Percentiles rank a stretch among this genome's conserved stretches.
Conservation (phyloP, 2,113 vertebrate genomes). For the Craseonycteris thonglongyai region DNA sequence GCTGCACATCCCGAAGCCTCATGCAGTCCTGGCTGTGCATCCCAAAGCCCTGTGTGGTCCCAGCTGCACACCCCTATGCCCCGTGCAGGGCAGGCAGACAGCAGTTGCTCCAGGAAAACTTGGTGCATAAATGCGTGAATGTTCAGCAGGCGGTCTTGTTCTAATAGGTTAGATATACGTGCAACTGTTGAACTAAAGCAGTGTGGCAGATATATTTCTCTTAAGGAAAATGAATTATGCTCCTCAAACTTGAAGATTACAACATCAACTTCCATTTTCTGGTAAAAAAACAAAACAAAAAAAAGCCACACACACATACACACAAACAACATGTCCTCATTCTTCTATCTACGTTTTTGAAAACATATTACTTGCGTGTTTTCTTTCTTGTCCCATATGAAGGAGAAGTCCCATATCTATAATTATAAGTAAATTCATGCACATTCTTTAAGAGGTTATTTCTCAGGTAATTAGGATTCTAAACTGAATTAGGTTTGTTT, state of each 20-base stretch:
- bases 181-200: neutral
- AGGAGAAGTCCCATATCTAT: neutral
- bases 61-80: accelerated
- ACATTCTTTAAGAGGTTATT: neutral
- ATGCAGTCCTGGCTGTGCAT: accelerated
- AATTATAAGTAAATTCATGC: neutral
- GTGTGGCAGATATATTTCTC: neutral
- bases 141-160: neutral
- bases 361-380: neutral
- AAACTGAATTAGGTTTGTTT: neutral
- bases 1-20: accelerated
- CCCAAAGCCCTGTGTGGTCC: accelerated
- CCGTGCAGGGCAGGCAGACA: accelerated
- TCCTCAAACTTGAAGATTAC: neutral
- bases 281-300: neutral
- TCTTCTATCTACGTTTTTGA: neutral
- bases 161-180: neutral
- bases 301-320: too few species aligned
- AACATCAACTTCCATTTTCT: neutral
- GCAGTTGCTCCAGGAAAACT: accelerated
- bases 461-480: neutral
- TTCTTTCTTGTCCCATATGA: neutral
- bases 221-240: neutral
- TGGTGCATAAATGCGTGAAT: accelerated
- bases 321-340: neutral